phyloP scores from a whole-genome alignment of 2,113 vertebrate species.

The Dicerorhinus sumatrensis region DNA sequence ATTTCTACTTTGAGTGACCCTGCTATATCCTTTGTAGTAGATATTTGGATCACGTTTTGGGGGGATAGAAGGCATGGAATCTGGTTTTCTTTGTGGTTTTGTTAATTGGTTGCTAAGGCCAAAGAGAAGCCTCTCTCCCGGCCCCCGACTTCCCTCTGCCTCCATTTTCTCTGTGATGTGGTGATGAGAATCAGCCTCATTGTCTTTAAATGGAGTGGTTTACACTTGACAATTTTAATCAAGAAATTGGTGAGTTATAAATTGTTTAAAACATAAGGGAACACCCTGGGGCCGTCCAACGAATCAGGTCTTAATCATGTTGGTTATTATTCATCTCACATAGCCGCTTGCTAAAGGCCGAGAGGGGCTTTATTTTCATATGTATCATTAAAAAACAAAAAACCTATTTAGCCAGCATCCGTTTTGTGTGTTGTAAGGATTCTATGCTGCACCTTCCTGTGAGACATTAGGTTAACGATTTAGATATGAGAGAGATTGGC shows the following conservation, averaged over 20 bases:
- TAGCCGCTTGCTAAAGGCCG: fast-evolving
- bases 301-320: fast-evolving
- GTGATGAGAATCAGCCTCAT: fast-evolving
- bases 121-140: background rate
- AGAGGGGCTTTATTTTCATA: background rate
- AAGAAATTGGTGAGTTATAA: no score
- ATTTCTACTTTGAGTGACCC: background rate
- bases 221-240: background rate
- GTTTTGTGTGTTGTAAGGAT: fast-evolving
- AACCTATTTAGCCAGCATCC: fast-evolving
- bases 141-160: no score
- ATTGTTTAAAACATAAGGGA: background rate
- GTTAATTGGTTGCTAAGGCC: background rate
- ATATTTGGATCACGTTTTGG: fast-evolving
- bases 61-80: background rate
- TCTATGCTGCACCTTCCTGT: fast-evolving
- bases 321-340: fast-evolving
- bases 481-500: fast-evolving
- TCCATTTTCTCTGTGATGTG: fast-evolving
- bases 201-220: background rate
- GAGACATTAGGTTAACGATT: fast-evolving
- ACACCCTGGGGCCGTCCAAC: no score
- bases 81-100: background rate
- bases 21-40: background rate
- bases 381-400: background rate